phyloP scores from a whole-genome alignment of 2,113 vertebrate genomes.

The Notechis scutatus region DNA sequence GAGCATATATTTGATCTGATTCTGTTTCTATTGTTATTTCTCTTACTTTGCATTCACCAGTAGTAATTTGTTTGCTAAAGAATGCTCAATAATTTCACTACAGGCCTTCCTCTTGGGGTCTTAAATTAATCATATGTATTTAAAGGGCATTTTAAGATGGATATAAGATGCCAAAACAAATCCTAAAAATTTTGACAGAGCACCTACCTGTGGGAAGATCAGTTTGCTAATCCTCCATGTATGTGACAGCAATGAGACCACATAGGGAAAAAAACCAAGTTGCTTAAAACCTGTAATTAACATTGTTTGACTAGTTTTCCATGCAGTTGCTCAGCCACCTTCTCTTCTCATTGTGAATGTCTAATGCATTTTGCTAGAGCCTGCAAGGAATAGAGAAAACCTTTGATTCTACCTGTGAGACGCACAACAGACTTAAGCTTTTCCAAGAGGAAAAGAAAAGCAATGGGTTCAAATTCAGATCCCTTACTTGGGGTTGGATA shows the following conservation, averaged over 20 bases:
- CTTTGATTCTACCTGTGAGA: neutral
- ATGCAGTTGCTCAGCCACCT: neutral
- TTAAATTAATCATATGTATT: neutral
- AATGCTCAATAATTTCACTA: neutral
- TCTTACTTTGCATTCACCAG: neutral
- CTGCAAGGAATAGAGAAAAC: neutral
- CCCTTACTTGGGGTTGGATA: neutral
- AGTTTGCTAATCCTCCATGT: neutral
- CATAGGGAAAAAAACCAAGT: neutral
- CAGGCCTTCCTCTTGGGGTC: neutral
- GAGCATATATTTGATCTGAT: neutral
- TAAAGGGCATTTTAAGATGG: neutral
- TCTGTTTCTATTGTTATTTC: neutral
- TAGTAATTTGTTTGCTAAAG: neutral
- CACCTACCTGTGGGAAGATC: neutral
- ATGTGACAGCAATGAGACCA: neutral
- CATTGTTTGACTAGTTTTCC: neutral
- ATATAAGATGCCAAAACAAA: neutral
- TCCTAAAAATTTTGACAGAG: neutral
- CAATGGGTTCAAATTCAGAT: neutral
- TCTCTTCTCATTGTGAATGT: neutral
- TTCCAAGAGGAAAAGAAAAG: neutral
- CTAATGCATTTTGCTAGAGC: neutral
- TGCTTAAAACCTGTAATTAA: neutral
- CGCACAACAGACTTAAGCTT: neutral